Base-by-base conservation (phyloP, 2,888 invertebrate species). In the Leucophenga maculata region DNA sequence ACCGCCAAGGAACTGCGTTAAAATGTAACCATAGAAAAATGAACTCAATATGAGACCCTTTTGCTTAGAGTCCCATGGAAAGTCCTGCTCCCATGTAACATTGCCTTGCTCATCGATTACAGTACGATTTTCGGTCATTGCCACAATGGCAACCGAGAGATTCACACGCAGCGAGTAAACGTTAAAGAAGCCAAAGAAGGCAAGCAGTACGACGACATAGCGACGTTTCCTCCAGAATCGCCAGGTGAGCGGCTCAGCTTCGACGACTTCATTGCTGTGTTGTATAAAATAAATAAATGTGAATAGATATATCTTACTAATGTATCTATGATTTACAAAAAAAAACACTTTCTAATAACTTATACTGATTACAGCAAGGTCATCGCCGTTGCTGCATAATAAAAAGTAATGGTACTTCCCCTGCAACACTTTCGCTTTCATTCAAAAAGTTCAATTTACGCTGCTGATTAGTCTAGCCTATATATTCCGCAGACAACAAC, bases 71-170 rank as follows among this genome's bases (percentile, higher is more conserved):
- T 93, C 92, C 96, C 96, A 96, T 73, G 93, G 92, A 83, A 95
- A 95, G 80, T 95, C 94, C 76, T 91, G 92, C n/a, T 90, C 89
- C 92, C 93, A 89, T 39, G 87, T 84, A 14, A 90, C 85, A 0
- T 91, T 92, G n/a, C 94, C 94, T 78, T 93, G 91, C 1, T 90
- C 91, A 69, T 92, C 89, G 52, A 89, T 89, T 4, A 91, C 90
- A 62, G 91, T 92, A 72, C 91, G 89, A 26, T 93, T 91, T 80
- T 93, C 92, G 0, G 94, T 95, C 97, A 98, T 98, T 73, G 96
- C 96, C 55, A 98, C 96, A 76, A 98, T 95, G 3, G 96, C 97
- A 16, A 98, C 95, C 75, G 96, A 97, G 75, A 98, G 90, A 89
- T 97, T 97, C 6, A 96, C 96, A 52, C 96, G 90, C 71, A 96